phyloP scores from a whole-genome alignment of 2,113 vertebrate species.

The Oryzias woworae region DNA sequence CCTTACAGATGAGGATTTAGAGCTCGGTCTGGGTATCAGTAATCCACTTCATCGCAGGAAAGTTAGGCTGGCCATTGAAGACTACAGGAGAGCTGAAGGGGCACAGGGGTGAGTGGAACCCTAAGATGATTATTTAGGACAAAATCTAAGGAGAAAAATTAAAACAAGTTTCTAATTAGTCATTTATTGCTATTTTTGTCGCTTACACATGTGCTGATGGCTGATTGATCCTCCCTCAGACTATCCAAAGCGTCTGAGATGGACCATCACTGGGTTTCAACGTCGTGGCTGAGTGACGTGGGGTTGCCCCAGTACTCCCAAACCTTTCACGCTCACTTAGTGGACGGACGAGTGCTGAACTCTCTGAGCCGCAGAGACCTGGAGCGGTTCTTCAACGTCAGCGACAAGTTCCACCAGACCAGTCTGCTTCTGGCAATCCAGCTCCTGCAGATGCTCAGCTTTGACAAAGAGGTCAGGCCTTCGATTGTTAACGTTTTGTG shows the following conservation, averaged over 20 bases:
- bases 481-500: not conserved
- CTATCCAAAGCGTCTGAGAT: constrained; percentile 84
- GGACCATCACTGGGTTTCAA: constrained; percentile 89
- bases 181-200: not conserved
- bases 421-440: constrained; percentile 85
- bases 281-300: constrained; percentile 85
- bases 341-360: constrained; percentile 84
- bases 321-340: constrained; percentile 82
- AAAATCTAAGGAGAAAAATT: no score
- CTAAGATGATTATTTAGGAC: not conserved
- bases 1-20: constrained; percentile 86
- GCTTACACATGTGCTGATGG: not conserved
- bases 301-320: constrained; percentile 86
- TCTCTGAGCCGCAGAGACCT: constrained; percentile 83
- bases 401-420: constrained; percentile 84
- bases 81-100: constrained; percentile 83
- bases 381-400: constrained; percentile 80
- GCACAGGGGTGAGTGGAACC: constrained; percentile 77
- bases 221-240: constrained; percentile 42
- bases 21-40: constrained; percentile 80
- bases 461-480: constrained; percentile 82
- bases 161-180: no score
- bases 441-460: constrained; percentile 82
- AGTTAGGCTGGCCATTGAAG: constrained; percentile 85
- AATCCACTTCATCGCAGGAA: constrained; percentile 85